Evolutionary conservation across 2,888 invertebrate genomes (phyloP).

Genomic region (Chirona hameri): DNA sequence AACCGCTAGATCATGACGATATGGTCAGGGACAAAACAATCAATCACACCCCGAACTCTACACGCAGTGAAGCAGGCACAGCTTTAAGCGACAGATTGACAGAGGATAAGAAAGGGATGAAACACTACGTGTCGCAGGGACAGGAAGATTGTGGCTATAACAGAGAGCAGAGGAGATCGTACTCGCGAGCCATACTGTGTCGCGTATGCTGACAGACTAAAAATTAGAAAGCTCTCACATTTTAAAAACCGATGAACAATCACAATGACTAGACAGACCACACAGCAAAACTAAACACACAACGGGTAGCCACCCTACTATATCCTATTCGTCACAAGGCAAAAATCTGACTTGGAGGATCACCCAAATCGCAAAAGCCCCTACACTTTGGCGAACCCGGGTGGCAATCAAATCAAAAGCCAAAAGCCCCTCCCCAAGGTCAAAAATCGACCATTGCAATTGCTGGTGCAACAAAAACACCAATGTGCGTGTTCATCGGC

Average conservation of each 20-base stretch:
- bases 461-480: neutral
- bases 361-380: neutral
- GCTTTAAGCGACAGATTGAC: neutral
- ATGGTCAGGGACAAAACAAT: neutral
- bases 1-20: neutral
- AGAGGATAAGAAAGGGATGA: neutral
- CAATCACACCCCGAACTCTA: neutral
- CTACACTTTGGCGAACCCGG: neutral
- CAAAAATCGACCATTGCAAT: neutral
- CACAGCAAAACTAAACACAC: slow-evolving; percentile 1
- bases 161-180: neutral
- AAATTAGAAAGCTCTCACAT: neutral
- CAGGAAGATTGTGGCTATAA: neutral
- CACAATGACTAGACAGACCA: slow-evolving; percentile 1
- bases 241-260: neutral
- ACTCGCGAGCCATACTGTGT: neutral
- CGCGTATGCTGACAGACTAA: neutral
- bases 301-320: neutral
- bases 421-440: neutral
- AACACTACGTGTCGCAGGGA: neutral
- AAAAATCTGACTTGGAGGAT: neutral
- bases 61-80: neutral
- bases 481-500: neutral
- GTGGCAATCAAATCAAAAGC: neutral
- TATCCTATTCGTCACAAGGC: neutral